These are phyloP conservation scores for Meta bourneti DNA, from an alignment of 2,888 invertebrate genomes.

Conservation along the genomic window DNA sequence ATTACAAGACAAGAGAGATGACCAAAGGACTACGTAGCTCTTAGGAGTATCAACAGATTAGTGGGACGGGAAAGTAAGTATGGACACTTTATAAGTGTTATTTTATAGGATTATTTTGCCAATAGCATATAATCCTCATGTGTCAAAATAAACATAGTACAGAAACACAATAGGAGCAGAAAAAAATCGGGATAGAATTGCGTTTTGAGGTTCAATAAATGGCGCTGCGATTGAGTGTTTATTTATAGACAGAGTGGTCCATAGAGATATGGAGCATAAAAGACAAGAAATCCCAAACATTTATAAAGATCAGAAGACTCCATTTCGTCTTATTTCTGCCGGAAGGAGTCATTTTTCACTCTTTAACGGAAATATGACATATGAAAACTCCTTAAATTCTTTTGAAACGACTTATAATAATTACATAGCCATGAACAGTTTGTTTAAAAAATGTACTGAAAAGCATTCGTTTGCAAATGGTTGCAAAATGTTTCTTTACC, in stretches of 20 bases:
- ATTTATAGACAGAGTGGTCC: slow-evolving; percentile 8
- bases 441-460: no score
- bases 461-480: no score
- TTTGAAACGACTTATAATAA: no score
- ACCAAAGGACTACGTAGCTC: not conserved
- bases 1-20: no score
- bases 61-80: not conserved
- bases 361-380: no score
- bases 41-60: not conserved
- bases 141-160: slow-evolving; percentile 29
- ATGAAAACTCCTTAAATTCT: no score
- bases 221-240: not conserved
- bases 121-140: slow-evolving; percentile 35
- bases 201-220: slow-evolving; percentile 7
- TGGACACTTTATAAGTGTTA: slow-evolving; percentile 32
- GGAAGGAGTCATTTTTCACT: no score
- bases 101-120: slow-evolving; percentile 45
- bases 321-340: not conserved
- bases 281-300: slow-evolving; percentile 8
- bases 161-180: slow-evolving; percentile 2
- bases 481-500: no score
- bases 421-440: no score
- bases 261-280: not conserved
- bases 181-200: not conserved
- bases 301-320: not conserved